These are phyloP conservation scores for Cololabis saira DNA, from an alignment of 2,113 vertebrate genomes.

Conservation along the genomic window DNA sequence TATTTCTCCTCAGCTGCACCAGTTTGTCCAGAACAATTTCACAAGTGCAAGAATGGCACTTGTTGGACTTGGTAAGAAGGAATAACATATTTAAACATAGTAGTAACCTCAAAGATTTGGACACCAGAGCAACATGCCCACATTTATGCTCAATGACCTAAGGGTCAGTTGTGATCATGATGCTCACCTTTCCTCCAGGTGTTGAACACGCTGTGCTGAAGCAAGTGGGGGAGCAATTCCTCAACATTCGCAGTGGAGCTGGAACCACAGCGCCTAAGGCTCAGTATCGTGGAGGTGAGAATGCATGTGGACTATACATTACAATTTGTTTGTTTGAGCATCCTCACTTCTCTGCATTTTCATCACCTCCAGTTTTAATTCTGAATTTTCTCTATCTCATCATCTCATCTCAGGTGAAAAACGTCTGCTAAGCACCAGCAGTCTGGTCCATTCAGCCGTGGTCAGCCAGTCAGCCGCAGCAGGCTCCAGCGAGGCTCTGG, in stretches of 20 bases:
- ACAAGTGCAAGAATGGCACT: conserved; percentile 95
- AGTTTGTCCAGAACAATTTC: conserved; percentile 82
- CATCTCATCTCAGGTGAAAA: conserved; percentile 84
- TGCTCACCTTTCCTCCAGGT: conserved; percentile 74
- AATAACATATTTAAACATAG: neutral
- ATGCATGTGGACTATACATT: too few relatives aligned
- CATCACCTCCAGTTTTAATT: too few relatives aligned
- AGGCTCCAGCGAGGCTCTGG: conserved; percentile 85
- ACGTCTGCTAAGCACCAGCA: conserved; percentile 79
- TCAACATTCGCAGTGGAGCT: conserved; percentile 92
- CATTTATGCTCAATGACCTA: neutral
- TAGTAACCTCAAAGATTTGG: neutral
- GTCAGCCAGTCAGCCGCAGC: conserved; percentile 86
- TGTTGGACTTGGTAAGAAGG: conserved; percentile 90
- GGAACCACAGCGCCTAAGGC: conserved; percentile 84
- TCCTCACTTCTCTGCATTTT: too few relatives aligned
- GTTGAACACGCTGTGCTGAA: conserved; percentile 89
- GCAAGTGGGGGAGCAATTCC: conserved; percentile 93
- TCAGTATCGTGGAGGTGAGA: conserved; percentile 89
- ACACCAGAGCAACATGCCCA: too few relatives aligned
- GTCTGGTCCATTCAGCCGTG: conserved; percentile 88
- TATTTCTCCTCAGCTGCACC: conserved; percentile 70
- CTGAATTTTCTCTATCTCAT: too few relatives aligned
- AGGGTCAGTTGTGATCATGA: neutral
- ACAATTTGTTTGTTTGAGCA: too few relatives aligned